phyloP scores from a whole-genome alignment of 2,888 invertebrate genomes.

The Rotaria sp. region DNA sequence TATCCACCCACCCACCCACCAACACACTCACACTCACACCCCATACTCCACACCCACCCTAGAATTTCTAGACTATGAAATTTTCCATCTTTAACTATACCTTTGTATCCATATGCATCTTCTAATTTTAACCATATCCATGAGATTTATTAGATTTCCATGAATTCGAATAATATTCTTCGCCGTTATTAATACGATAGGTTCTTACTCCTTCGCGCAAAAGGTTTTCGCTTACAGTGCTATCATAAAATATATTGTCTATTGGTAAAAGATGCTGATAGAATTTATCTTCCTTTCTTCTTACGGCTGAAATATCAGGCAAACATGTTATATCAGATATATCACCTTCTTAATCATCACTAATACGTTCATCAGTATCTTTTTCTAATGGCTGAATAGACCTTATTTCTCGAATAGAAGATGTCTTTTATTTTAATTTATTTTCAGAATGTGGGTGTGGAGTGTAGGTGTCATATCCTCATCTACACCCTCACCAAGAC shows the following conservation, averaged over 20 bases:
- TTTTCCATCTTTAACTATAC: neutral
- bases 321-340: neutral
- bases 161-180: neutral
- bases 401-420: neutral
- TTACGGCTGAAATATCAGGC: neutral
- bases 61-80: too few relatives aligned
- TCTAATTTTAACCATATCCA: neutral
- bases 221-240: too few relatives aligned
- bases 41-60: too few relatives aligned
- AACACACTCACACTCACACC: too few relatives aligned
- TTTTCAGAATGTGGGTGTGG: too few relatives aligned
- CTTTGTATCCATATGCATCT: neutral
- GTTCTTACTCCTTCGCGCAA: neutral
- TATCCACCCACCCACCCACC: too few relatives aligned
- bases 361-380: neutral
- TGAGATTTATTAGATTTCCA: neutral
- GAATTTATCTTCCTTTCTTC: neutral
- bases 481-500: too few relatives aligned
- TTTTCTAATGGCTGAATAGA: neutral
- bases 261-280: constrained; percentile 6
- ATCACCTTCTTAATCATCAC: neutral
- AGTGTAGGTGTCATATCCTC: too few relatives aligned
- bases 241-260: neutral
- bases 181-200: neutral
- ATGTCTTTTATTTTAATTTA: neutral